Percentiles rank a stretch among this genome's conserved stretches.
These are phyloP conservation scores for Sandelia bainsii DNA, from an alignment of 2,797 vertebrate genomes.

Conservation along the genomic window DNA sequence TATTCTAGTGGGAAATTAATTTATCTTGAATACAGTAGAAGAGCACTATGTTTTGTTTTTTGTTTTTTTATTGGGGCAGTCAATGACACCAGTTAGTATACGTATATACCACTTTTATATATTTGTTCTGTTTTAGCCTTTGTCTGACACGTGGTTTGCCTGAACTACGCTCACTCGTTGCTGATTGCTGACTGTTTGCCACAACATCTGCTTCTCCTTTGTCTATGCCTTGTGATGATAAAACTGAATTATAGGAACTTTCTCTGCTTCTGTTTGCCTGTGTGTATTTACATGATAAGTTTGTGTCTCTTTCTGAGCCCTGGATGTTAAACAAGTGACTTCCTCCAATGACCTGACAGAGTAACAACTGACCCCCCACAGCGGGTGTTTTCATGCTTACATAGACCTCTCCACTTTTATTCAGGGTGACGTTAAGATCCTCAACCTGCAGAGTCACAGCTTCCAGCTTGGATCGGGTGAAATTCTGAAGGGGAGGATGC, in stretches of 20 bases:
- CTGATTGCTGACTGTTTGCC: too few species aligned
- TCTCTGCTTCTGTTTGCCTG: neutral
- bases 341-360: conserved; percentile 7
- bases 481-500: conserved; percentile 69
- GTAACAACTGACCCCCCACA: conserved; percentile 10
- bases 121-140: too few species aligned
- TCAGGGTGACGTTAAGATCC: conserved; percentile 78
- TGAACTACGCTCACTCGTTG: too few species aligned
- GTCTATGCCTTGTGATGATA: neutral
- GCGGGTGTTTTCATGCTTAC: conserved; percentile 75
- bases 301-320: conserved; percentile 3
- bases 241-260: neutral
- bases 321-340: conserved; percentile 26
- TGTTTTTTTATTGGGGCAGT: neutral
- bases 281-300: neutral
- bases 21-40: neutral
- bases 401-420: conserved; percentile 76
- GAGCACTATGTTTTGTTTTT: neutral
- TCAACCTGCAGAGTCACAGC: conserved; percentile 81
- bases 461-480: conserved; percentile 81
- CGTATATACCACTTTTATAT: too few species aligned
- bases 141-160: too few species aligned
- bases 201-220: neutral
- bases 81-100: neutral
- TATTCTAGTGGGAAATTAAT: neutral